Base-by-base conservation (phyloP, 2,113 vertebrate species). In the Lates calcarifer region DNA sequence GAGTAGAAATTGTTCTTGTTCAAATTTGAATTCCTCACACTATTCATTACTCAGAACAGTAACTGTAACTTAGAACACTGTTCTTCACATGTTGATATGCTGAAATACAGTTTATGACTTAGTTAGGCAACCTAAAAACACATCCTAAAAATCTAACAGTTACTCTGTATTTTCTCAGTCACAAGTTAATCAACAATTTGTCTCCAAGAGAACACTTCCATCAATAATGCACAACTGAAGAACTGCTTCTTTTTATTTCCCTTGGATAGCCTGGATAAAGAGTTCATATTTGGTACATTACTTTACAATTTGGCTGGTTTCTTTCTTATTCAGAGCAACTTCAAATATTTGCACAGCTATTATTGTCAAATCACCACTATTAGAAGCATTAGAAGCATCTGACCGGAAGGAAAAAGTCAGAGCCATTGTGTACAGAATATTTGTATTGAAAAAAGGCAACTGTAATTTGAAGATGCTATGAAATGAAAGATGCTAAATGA, bases 401-500 rank as follows among this genome's bases (percentile, higher is more conserved):
- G 39, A 17, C n/a, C 43, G 20, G 5, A 56, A 55, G 29, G 31
- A 12, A 72, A 56, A 58, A 39, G 28, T 53, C 18, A 22, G 1
- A 57, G 55, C n/a, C 18, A 15, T 17, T 15, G 22, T 58, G n/a
- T 31, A 60, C 1, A 5, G 14, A 51, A 14, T 4, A 33, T 60
- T 17, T 56, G n/a, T 63, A 33, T 31, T 6, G 12, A 1, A 14
- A 56, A 62, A 18, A 24, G 31, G 17, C 20, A 3, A 43, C 15
- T 24, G 20, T 51, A 39, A 37, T 68, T 28, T 65, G n/a, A 53
- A 57, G 39, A 29, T 49, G 12, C 18, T 22, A 29, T 22, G 18
- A 41, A 71, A 76, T n/a, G n/a, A n/a, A n/a, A n/a, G n/a, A n/a
- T n/a, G 62, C 26, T n/a, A 58, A 74, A 79, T 69, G 51, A 72